Evolutionary conservation across 2,888 invertebrate species (phyloP).

Genomic region (Acholoe squamosa): DNA sequence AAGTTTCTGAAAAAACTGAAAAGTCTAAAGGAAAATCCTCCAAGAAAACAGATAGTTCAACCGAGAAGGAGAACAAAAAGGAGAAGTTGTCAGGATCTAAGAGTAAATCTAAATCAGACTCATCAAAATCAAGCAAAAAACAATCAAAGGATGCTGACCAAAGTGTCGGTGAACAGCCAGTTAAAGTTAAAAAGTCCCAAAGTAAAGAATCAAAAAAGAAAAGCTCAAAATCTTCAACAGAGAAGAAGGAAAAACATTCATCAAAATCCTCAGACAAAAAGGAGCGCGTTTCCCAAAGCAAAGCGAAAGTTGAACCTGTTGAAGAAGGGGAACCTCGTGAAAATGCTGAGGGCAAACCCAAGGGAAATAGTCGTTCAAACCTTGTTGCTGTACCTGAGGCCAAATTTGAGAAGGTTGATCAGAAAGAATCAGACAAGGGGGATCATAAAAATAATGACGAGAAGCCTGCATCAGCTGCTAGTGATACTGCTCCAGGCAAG

Average conservation of each 20-base stretch:
- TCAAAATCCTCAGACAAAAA: not conserved
- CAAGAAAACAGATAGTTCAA: not conserved
- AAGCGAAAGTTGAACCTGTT: not conserved
- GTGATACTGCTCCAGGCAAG: not conserved
- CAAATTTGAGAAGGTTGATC: not conserved
- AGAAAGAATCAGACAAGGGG: slow-evolving; percentile 5
- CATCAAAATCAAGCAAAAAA: slow-evolving; percentile 6
- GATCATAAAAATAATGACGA: not conserved
- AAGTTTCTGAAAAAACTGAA: not conserved
- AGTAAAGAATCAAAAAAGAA: slow-evolving; percentile 35
- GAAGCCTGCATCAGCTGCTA: not conserved
- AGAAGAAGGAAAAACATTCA: slow-evolving; percentile 22
- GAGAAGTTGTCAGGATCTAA: not conserved
- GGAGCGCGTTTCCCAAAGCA: not conserved
- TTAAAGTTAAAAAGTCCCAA: slow-evolving; percentile 44
- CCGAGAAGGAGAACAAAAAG: not conserved
- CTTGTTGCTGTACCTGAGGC: not conserved
- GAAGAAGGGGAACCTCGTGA: not conserved
- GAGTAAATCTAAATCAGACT: slow-evolving; percentile 32
- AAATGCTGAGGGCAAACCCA: not conserved
- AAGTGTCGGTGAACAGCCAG: not conserved
- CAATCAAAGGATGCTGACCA: not conserved
- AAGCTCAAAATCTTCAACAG: not conserved
- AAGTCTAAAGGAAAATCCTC: slow-evolving; percentile 4
- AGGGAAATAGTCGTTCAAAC: not conserved